Conservation (phyloP, 2,797 vertebrate species). For the Hydrophis major region DNA sequence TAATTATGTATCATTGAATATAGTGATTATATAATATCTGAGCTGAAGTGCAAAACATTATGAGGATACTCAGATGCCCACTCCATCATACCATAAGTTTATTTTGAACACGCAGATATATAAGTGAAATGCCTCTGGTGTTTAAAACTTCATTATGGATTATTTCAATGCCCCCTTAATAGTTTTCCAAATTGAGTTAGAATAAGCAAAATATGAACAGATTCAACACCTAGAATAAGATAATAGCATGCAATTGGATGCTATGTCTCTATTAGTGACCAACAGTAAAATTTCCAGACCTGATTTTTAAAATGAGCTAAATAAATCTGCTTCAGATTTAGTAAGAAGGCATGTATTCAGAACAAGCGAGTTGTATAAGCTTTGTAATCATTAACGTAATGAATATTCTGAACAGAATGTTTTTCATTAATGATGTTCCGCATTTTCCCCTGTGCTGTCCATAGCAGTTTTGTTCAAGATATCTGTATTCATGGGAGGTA, state of each 20-base stretch:
- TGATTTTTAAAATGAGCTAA: not conserved
- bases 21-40: not conserved
- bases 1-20: not conserved
- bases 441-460: not conserved
- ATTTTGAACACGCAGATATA: not conserved
- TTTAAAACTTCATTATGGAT: not conserved
- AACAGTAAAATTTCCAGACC: not conserved
- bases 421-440: not conserved
- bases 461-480: not conserved
- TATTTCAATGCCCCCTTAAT: not conserved
- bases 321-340: not conserved
- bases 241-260: not conserved
- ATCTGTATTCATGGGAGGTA: not conserved
- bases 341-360: constrained; percentile 5
- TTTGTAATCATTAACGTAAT: constrained; percentile 11
- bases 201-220: not conserved
- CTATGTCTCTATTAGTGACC: not conserved
- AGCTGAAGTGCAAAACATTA: not conserved
- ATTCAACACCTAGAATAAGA: not conserved
- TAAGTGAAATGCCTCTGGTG: not conserved
- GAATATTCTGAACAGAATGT: not conserved
- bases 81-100: not conserved
- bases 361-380: not conserved
- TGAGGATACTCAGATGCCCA: no score
- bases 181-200: not conserved